Evolutionary conservation across 1,140 invertebrate species (phyloP).

Genomic region (Trigoniulus corallinus): DNA sequence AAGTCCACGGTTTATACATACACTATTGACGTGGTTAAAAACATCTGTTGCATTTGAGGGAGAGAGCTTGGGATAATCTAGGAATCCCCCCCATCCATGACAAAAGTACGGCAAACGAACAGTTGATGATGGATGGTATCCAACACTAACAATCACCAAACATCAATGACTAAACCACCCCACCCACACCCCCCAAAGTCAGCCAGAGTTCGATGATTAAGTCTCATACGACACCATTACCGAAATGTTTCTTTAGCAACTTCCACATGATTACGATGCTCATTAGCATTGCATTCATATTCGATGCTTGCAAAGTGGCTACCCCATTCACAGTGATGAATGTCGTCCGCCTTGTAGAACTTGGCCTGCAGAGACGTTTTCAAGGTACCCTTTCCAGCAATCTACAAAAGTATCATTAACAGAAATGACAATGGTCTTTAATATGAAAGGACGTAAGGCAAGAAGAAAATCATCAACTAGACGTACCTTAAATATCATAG

Average conservation of each 20-base stretch:
- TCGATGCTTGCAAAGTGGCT: conserved; percentile 36
- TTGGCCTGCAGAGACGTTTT: conserved; percentile 36
- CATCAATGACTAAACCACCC: too few species aligned
- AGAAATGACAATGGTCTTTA: neutral
- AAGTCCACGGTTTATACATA: too few species aligned
- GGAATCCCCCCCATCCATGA: too few species aligned
- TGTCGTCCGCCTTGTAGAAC: conserved; percentile 33
- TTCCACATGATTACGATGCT: conserved; percentile 19
- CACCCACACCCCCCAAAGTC: too few species aligned
- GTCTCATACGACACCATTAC: too few species aligned
- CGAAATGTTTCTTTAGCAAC: conserved; percentile 33
- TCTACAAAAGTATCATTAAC: conserved; percentile 16
- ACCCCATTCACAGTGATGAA: conserved; percentile 36
- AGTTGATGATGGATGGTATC: too few species aligned
- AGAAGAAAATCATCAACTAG: neutral
- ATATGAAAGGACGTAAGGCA: neutral
- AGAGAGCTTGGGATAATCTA: too few species aligned
- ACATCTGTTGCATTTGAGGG: too few species aligned
- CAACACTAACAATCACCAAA: too few species aligned
- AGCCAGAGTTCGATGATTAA: too few species aligned
- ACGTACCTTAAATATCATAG: conserved; percentile 29
- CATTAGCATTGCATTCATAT: conserved; percentile 32
- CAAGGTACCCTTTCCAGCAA: conserved; percentile 29
- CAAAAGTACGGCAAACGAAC: too few species aligned
- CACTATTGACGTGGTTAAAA: too few species aligned